Evolutionary conservation across 2,888 invertebrate genomes (phyloP).

Genomic region (Shargacucullia verbasci): DNA sequence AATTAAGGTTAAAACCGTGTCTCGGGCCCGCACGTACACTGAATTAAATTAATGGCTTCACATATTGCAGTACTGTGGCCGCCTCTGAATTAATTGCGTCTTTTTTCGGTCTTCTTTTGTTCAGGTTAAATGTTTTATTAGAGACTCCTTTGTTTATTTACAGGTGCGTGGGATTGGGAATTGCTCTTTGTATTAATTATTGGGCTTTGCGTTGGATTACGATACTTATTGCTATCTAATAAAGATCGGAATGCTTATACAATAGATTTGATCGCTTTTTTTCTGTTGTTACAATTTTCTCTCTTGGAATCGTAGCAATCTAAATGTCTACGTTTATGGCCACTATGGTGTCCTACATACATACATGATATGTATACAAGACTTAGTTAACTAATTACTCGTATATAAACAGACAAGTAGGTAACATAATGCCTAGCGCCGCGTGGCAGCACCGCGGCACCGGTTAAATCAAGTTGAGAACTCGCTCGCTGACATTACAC

Average conservation of each 20-base stretch:
- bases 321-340: too few species aligned
- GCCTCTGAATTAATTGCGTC: constrained; percentile 82
- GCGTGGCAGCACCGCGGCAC: constrained; percentile 35
- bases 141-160: constrained; percentile 78
- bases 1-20: constrained; percentile 88
- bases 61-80: constrained; percentile 84
- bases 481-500: constrained; percentile 68
- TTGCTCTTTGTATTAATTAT: constrained; percentile 67
- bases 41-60: constrained; percentile 89
- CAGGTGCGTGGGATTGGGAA: constrained; percentile 59
- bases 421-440: constrained; percentile 16
- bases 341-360: too few species aligned
- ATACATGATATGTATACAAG: constrained; percentile 3
- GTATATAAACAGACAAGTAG: constrained; percentile 2
- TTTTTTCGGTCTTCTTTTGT: constrained; percentile 76
- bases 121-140: constrained; percentile 86
- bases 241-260: not conserved
- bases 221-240: constrained; percentile 20
- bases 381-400: constrained; percentile 8
- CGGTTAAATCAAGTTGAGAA: constrained; percentile 70
- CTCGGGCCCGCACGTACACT: constrained; percentile 83
- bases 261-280: not conserved
- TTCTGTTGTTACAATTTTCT: too few species aligned
- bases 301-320: too few species aligned
- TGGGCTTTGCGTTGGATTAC: constrained; percentile 32